A percentile compares a stretch with the other conserved stretches of the same genome.
Conservation (phyloP, 2,888 invertebrate species). For the Lydus trimaculatus region DNA sequence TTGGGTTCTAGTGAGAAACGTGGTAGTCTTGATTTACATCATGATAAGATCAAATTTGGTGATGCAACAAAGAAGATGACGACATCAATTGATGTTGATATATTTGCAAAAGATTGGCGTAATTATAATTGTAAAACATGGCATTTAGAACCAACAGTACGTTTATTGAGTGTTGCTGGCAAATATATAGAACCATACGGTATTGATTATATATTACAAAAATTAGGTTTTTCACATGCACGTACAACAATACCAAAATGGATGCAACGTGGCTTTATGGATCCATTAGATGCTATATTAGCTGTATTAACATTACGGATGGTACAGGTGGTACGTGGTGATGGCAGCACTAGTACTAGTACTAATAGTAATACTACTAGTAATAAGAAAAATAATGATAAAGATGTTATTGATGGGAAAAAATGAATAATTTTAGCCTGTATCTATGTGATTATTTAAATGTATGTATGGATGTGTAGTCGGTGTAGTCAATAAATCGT, state of each 20-base stretch:
- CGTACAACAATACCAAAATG: constrained; percentile 99
- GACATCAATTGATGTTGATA: constrained; percentile 63
- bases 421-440: constrained; percentile 16
- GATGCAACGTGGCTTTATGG: constrained; percentile 98
- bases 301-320: constrained; percentile 80
- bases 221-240: constrained; percentile 96
- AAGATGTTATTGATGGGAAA: constrained; percentile 41
- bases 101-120: constrained; percentile 84
- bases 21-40: constrained; percentile 42
- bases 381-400: constrained; percentile 43
- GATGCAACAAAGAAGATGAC: constrained; percentile 44
- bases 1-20: constrained; percentile 48
- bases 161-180: constrained; percentile 69
- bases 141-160: constrained; percentile 94
- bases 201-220: constrained; percentile 97
- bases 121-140: constrained; percentile 94
- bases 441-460: too few species aligned
- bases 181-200: constrained; percentile 98
- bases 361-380: background rate
- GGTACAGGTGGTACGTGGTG: constrained; percentile 62
- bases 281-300: constrained; percentile 92
- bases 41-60: constrained; percentile 37
- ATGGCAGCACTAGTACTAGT: constrained; percentile 39
- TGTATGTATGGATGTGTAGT: too few species aligned
- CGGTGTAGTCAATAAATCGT: too few species aligned